phyloP scores from a whole-genome alignment of 1,140 invertebrate species.

The Neodiprion virginianus region DNA sequence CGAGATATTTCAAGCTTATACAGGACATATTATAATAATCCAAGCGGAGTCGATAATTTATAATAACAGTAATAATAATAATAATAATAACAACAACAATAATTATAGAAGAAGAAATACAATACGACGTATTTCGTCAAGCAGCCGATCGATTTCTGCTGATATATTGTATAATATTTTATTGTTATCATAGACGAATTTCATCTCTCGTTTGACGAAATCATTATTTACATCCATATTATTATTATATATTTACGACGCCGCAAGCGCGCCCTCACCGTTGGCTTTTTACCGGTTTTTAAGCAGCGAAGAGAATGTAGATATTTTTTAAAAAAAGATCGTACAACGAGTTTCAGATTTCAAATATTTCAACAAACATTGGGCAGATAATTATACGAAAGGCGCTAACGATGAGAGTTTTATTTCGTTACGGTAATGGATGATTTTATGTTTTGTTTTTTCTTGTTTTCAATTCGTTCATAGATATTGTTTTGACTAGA shows the following conservation, averaged over 20 bases:
- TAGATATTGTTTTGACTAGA: no score
- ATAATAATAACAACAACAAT: no score
- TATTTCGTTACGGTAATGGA: neutral
- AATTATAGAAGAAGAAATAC: no score
- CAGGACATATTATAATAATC: conserved; percentile 44
- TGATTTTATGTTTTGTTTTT: neutral
- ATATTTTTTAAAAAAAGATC: neutral
- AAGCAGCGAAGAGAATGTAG: neutral
- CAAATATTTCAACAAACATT: neutral
- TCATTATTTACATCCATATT: neutral
- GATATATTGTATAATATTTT: neutral
- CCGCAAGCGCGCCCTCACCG: neutral
- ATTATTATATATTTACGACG: neutral
- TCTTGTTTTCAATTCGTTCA: neutral
- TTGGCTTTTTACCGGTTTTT: neutral
- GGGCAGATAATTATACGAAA: neutral
- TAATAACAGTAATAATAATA: no score
- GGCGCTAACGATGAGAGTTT: neutral
- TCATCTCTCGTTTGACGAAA: neutral
- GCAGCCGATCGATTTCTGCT: neutral
- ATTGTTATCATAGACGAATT: neutral
- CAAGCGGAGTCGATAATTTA: conserved; percentile 41
- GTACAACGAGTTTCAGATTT: neutral
- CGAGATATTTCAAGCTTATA: conserved; percentile 57
- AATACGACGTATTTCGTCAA: no score